Percentiles rank a stretch among this genome's conserved stretches.
These are phyloP conservation scores for Ammospiza maritima DNA, from an alignment of 2,797 vertebrate species.

Conservation along the genomic window DNA sequence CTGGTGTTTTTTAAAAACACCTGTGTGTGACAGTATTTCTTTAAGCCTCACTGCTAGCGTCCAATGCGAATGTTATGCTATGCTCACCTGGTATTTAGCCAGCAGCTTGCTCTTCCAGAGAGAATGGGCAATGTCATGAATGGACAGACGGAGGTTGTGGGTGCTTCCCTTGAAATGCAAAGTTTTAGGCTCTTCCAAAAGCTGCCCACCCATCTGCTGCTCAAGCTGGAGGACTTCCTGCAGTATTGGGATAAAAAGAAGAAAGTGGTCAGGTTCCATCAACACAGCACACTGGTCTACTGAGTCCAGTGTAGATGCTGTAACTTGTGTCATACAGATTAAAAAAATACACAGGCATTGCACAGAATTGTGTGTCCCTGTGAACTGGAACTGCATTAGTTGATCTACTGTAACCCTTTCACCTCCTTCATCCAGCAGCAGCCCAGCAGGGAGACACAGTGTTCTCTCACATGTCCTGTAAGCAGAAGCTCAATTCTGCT, in stretches of 20 bases:
- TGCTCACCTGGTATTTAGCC: slow-evolving; percentile 92
- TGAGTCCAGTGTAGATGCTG: not conserved
- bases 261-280: not conserved
- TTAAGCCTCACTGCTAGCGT: not conserved
- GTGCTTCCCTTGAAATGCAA: slow-evolving; percentile 97
- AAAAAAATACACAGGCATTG: not conserved
- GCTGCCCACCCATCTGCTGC: slow-evolving; percentile 95
- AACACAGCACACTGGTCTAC: not conserved
- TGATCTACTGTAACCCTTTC: not conserved
- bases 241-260: not conserved
- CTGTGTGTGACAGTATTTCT: not conserved
- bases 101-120: slow-evolving; percentile 97
- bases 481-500: not conserved
- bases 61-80: not conserved
- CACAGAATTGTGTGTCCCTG: not conserved
- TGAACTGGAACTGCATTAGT: not conserved
- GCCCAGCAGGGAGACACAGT: not conserved
- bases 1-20: not conserved
- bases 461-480: not conserved
- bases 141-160: slow-evolving; percentile 96
- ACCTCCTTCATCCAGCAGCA: not conserved
- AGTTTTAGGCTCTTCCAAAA: slow-evolving; percentile 96
- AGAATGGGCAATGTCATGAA: slow-evolving; percentile 92
- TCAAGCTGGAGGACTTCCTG: slow-evolving; percentile 97
- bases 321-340: not conserved